Evolutionary conservation across 2,797 vertebrate genomes (phyloP), one percentile per base, ranked within the genome.

Genomic region (Paratrypauchen microcephalus): DNA sequence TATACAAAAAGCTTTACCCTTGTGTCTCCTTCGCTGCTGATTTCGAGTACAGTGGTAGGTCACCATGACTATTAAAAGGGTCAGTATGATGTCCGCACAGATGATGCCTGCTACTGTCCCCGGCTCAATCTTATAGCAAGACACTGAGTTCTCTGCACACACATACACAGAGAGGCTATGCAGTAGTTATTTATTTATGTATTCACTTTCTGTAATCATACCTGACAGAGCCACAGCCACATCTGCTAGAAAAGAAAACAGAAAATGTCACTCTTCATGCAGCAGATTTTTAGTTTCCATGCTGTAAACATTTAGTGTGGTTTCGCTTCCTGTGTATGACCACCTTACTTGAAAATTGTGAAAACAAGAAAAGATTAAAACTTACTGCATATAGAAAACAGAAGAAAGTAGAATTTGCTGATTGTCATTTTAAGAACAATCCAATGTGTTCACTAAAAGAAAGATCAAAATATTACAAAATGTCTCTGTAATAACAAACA

Each of bases 101-200:
- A 94, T 66, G 75, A 94, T 83, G 30, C 83, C 86, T 6, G 84
- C 89, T 56, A 94, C 72, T 5, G 85, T 86, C 24, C 69, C 83
- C 0, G 90, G 84, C 2, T 91, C 88, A 16, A 94, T 88, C 66
- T 69, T 89, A 76, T 91, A 94, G 83, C 92, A 94, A 6, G 86
- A 19, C 21, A 30, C 56, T 1, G 54, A 1, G 52, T 32, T 62
- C 1, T 87, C 92, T 91, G 81, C 30, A 69, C 16, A 63, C 24
- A n/a, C n/a, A 64, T 23, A 18, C n/a, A n/a, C 65, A 72, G 13
- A 48, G 68, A 69, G 12, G 28, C 13, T 4, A 23, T 13, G 28
- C 2, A 54, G 15, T n/a, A 2, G n/a, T 41, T 30, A 11, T 50
- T 32, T 30, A 18, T 50, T 5, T 48, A 50, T 58, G 41, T 45